These are phyloP conservation scores for Pelecanoides urinatrix DNA, from an alignment of 2,113 vertebrate species.

Conservation along the genomic window DNA sequence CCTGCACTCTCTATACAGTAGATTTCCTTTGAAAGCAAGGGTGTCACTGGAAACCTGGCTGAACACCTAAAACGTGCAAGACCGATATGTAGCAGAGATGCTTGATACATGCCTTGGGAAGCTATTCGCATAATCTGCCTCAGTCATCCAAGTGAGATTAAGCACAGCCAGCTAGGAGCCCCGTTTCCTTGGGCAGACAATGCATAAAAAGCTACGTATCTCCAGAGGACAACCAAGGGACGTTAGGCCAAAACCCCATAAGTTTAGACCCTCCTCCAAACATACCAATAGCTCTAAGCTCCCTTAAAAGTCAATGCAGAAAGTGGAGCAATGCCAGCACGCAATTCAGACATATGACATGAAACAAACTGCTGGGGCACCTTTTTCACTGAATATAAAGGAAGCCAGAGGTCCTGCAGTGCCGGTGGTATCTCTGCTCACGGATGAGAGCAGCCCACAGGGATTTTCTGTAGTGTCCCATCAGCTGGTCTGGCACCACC, in stretches of 20 bases:
- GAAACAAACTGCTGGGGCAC: neutral
- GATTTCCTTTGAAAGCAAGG: neutral
- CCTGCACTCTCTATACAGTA: neutral
- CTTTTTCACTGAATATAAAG: neutral
- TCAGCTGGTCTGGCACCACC: neutral
- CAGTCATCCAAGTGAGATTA: neutral
- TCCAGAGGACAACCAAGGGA: neutral
- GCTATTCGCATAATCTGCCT: neutral
- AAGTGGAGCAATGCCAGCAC: neutral
- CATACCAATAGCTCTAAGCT: neutral
- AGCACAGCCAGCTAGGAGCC: neutral
- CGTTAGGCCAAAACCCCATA: accelerated
- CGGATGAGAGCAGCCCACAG: neutral
- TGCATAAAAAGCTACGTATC: neutral
- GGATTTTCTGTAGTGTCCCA: neutral
- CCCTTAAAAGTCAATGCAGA: neutral
- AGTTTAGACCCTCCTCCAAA: neutral
- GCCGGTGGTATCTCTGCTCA: neutral
- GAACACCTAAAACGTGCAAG: neutral
- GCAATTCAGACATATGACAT: neutral
- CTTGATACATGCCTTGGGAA: neutral
- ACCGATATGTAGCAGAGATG: neutral
- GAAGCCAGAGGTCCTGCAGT: neutral
- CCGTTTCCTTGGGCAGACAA: neutral
- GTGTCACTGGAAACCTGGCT: neutral